phyloP scores from a whole-genome alignment of 2,797 vertebrate species.

The Euthynnus affinis region DNA sequence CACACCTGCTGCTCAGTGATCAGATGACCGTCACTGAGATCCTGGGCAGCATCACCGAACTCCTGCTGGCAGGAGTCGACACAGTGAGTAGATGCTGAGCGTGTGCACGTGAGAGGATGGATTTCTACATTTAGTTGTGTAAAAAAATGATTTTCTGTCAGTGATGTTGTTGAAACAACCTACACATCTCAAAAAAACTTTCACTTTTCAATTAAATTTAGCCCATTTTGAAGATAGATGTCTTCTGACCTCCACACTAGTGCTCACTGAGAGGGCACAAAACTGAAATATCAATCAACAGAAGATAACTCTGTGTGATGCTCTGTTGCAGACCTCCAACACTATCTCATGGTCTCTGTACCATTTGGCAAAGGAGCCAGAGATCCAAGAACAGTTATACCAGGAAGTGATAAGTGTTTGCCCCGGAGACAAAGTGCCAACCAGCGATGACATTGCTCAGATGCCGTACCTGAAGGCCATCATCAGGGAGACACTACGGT shows the following conservation, averaged over 20 bases:
- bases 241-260: too few species aligned
- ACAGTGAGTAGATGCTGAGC: constrained; percentile 77
- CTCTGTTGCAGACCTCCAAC: constrained; percentile 85
- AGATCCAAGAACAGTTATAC: constrained; percentile 82
- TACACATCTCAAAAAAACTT: neutral
- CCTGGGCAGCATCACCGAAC: constrained; percentile 87
- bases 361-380: constrained; percentile 80
- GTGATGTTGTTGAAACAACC: neutral
- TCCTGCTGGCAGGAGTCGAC: constrained; percentile 88
- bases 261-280: neutral
- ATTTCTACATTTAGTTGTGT: neutral
- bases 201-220: too few species aligned
- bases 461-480: constrained; percentile 88
- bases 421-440: constrained; percentile 79
- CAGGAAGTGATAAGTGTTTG: constrained; percentile 81
- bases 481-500: constrained; percentile 87
- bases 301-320: neutral
- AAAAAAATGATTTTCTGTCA: neutral
- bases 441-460: constrained; percentile 74
- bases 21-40: constrained; percentile 85
- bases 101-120: neutral
- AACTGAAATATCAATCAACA: neutral
- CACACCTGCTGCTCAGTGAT: constrained; percentile 85
- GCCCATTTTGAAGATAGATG: neutral
- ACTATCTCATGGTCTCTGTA: constrained; percentile 87